Base-by-base conservation (phyloP, 2,113 vertebrate genomes). In the Toxostoma redivivum region DNA sequence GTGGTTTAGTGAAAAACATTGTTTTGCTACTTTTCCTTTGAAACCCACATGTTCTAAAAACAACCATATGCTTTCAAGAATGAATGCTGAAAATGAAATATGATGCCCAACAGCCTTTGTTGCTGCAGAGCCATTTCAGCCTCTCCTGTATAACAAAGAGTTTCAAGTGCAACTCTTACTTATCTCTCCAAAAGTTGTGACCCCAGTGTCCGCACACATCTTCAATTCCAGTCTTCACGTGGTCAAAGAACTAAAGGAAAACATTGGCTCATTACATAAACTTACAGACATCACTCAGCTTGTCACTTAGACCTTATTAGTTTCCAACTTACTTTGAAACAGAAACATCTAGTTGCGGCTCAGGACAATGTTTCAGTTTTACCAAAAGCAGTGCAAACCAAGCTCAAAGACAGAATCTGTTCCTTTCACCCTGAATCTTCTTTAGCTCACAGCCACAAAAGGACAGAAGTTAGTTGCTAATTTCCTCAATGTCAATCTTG, bases 191-290 rank as follows among this genome's bases (percentile, higher is more conserved):
- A 95, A 99, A 99, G 97, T 99, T 99, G 97, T 99, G 99, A 94
- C 99, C 99, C 99, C 99, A 99, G 42, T 99, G 99, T 94, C 99
- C 99, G 86, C 99, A 99, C 3, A 99, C 98, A 94, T 99, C 99
- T 97, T 99, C 99, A 91, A 99, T 98, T 28, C 99, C 99, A 40
- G 98, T 98, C 72, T 99, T 98, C 62, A 99, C 98, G 1, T 99
- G 99, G 87, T 99, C 99, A 97, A 99, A 99, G 92, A 99, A 98
- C 99, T 99, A 95, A 79, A 97, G 37, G 82, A 79, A 93, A 93
- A 96, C 28, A 31, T 21, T 66, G 15, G 48, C 72, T 69, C 35
- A 42, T 85, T 62, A 94, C 58, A 90, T 33, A 47, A 90, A 57
- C 24, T 72, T 51, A 61, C 0, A 33, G 16, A 79, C 28, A 64